These are phyloP conservation scores for Scaptomyza tumidula DNA, from an alignment of 2,888 invertebrate species.

Conservation along the genomic window DNA sequence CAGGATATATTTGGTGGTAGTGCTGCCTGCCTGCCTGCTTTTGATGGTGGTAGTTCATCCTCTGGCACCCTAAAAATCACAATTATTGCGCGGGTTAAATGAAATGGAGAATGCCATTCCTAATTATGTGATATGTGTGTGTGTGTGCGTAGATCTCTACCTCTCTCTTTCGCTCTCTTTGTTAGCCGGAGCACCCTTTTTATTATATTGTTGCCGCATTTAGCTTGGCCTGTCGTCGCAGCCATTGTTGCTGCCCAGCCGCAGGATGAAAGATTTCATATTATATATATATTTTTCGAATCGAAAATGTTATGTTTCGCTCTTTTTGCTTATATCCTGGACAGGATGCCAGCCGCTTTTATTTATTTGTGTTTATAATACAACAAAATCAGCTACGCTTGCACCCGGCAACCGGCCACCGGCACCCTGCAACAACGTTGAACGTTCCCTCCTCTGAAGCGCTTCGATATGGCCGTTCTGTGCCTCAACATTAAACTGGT, in stretches of 20 bases:
- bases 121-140: conserved; percentile 62
- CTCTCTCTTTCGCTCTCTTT: not conserved
- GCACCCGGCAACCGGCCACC: conserved; percentile 64
- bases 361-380: conserved; percentile 85
- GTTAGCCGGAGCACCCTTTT: conserved; percentile 61
- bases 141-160: not conserved
- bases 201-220: conserved; percentile 52
- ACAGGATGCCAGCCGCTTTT: conserved; percentile 74
- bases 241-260: conserved; percentile 77
- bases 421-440: conserved; percentile 14
- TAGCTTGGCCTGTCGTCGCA: conserved; percentile 78
- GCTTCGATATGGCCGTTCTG: conserved; percentile 52
- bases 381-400: conserved; percentile 85
- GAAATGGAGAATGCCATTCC: conserved; percentile 82
- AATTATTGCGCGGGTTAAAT: conserved; percentile 75
- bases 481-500: too few species aligned
- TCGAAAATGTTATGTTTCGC: conserved; percentile 43
- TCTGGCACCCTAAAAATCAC: conserved; percentile 69
- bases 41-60: conserved; percentile 37
- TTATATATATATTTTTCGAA: conserved; percentile 7
- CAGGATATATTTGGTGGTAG: conserved; percentile 41
- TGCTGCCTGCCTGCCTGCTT: conserved; percentile 18
- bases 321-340: conserved; percentile 62
- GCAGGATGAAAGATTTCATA: conserved; percentile 65
- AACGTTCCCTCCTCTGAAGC: conserved; percentile 16